phyloP scores from a whole-genome alignment of 2,797 vertebrate species.

The Bradypodion pumilum region DNA sequence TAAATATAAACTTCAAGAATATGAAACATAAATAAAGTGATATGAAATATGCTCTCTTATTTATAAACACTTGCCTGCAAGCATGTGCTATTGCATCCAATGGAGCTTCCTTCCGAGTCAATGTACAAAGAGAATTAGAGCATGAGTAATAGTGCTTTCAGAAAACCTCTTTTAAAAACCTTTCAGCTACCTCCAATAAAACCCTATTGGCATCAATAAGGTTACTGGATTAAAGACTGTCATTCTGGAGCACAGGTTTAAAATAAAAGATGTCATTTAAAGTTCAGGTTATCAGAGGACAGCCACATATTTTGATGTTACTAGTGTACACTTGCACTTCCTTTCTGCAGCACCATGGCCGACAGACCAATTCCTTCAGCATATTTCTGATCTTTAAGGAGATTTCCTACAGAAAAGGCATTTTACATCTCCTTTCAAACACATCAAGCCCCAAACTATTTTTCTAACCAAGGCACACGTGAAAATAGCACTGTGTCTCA shows the following conservation, averaged over 20 bases:
- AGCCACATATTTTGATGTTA: not conserved
- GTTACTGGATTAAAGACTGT: not conserved
- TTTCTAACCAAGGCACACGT: not conserved
- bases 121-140: conserved; percentile 11
- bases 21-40: not conserved
- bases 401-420: not conserved
- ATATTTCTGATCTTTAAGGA: not conserved
- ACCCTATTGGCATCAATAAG: not conserved
- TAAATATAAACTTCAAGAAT: not conserved
- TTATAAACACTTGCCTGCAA: not conserved
- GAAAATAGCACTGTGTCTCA: not conserved
- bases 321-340: not conserved
- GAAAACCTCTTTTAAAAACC: not conserved
- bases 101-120: conserved; percentile 12
- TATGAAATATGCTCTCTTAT: not conserved
- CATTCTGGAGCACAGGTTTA: not conserved
- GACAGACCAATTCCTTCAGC: not conserved
- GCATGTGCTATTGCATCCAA: not conserved
- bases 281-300: not conserved
- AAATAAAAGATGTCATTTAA: not conserved
- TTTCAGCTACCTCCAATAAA: not conserved
- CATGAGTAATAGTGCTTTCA: conserved; percentile 11
- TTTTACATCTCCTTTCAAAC: not conserved
- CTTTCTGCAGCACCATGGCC: not conserved
- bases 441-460: not conserved